A percentile compares a stretch with the other conserved stretches of the same genome.
Evolutionary conservation across 1,140 invertebrate species (phyloP).

Genomic region (Caenorhabditis briggsae): DNA sequence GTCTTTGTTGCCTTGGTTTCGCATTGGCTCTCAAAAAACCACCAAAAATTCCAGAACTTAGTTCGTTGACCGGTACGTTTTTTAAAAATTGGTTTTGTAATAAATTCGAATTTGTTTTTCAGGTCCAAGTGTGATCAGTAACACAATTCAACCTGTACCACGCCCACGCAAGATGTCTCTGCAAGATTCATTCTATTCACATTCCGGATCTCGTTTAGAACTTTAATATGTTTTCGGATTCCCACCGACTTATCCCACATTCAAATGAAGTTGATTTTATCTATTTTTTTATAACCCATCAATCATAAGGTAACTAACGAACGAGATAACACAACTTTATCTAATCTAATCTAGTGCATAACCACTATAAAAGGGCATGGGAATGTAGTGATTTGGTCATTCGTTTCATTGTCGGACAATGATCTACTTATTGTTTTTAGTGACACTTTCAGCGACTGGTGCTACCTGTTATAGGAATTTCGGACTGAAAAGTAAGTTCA

Average conservation of each 20-base stretch:
- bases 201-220: slow-evolving; percentile 51
- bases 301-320: neutral
- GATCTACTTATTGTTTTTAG: neutral
- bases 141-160: slow-evolving; percentile 51
- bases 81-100: neutral
- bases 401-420: no score
- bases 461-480: neutral
- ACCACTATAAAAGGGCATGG: neutral
- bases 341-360: neutral
- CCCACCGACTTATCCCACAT: neutral
- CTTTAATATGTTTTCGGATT: neutral
- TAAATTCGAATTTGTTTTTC: neutral
- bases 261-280: slow-evolving; percentile 33
- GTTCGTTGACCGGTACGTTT: slow-evolving; percentile 13
- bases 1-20: slow-evolving; percentile 90
- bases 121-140: slow-evolving; percentile 29
- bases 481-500: neutral
- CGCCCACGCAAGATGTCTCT: slow-evolving; percentile 57
- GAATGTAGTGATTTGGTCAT: neutral
- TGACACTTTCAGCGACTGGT: no score
- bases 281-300: neutral
- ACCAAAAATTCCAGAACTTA: slow-evolving; percentile 63
- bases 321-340: neutral
- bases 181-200: slow-evolving; percentile 46
- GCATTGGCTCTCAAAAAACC: slow-evolving; percentile 88